These are phyloP conservation scores for Epiperipatus broadwayi DNA, from an alignment of 2,888 invertebrate species.

Conservation along the genomic window DNA sequence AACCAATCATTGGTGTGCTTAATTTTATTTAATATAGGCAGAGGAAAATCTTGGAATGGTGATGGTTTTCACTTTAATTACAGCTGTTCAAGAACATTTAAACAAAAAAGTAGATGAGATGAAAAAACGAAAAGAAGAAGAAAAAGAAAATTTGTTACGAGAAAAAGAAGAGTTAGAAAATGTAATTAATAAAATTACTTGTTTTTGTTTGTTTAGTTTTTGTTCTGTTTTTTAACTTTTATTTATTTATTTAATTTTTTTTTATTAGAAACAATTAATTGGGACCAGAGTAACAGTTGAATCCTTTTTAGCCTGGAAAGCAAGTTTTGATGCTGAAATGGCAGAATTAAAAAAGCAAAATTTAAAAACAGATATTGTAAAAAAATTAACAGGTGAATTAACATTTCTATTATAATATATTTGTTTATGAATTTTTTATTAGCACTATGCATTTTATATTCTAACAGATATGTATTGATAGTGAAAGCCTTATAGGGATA, in stretches of 20 bases:
- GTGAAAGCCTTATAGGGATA: too few species aligned
- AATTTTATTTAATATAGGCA: constrained; percentile 35
- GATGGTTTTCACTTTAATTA: constrained; percentile 87
- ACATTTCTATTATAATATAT: too few species aligned
- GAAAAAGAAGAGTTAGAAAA: constrained; percentile 72
- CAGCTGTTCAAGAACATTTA: constrained; percentile 78
- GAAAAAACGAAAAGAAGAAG: constrained; percentile 49
- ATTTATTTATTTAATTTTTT: constrained; percentile 7
- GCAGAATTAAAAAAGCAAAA: constrained; percentile 44
- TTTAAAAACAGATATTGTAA: too few species aligned
- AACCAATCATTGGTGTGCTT: too few species aligned
- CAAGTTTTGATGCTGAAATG: constrained; percentile 73
- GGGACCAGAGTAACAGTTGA: constrained; percentile 89
- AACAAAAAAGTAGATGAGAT: constrained; percentile 62
- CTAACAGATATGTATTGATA: too few species aligned
- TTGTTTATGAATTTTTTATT: too few species aligned
- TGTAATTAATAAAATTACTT: constrained; percentile 33
- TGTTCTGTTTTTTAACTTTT: not conserved
- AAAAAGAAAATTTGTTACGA: constrained; percentile 41
- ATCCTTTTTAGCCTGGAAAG: constrained; percentile 82
- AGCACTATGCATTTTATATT: too few species aligned
- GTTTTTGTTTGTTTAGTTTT: not conserved
- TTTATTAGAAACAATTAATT: constrained; percentile 69
- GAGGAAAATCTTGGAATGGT: constrained; percentile 86
- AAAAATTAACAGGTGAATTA: too few species aligned